Conservation (phyloP, 2,797 vertebrate species). For the Etheostoma perlongum region DNA sequence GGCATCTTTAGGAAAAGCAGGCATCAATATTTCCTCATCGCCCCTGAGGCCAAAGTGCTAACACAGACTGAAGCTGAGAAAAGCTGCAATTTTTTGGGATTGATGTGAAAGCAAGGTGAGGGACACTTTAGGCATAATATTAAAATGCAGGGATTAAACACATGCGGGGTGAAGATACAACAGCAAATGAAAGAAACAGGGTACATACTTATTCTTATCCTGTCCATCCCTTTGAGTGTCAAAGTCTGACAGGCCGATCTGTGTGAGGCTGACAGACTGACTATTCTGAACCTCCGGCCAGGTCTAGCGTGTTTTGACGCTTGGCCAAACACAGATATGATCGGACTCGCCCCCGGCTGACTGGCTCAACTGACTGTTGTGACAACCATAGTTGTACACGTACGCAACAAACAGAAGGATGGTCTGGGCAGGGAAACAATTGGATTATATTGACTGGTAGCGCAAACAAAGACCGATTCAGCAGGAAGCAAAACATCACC, state of each 20-base stretch:
- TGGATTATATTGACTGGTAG: slow-evolving; percentile 8
- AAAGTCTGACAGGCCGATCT: slow-evolving; percentile 50
- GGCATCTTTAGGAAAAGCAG: slow-evolving; percentile 57
- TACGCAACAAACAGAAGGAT: slow-evolving; percentile 8
- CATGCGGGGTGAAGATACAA: slow-evolving; percentile 8
- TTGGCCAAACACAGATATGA: slow-evolving; percentile 41
- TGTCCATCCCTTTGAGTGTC: slow-evolving; percentile 29
- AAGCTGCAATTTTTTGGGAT: slow-evolving; percentile 31
- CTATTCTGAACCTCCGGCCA: slow-evolving; percentile 35
- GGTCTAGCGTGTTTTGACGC: slow-evolving; percentile 34
- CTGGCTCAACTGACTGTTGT: slow-evolving; percentile 16
- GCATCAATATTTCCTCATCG: slow-evolving; percentile 54
- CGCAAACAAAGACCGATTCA: slow-evolving; percentile 19
- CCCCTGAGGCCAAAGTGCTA: slow-evolving; percentile 34
- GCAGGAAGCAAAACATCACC: neutral
- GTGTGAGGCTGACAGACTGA: slow-evolving; percentile 38
- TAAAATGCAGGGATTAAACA: slow-evolving; percentile 43
- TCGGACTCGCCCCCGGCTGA: slow-evolving; percentile 16
- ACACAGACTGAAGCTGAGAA: slow-evolving; percentile 39
- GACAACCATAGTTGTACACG: slow-evolving; percentile 9
- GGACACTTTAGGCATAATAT: slow-evolving; percentile 43
- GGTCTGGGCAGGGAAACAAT: neutral
- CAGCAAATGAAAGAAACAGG: slow-evolving; percentile 21
- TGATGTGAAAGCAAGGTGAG: slow-evolving; percentile 54
- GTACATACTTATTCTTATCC: slow-evolving; percentile 51